A percentile compares a stretch with the other conserved stretches of the same genome.
These are phyloP conservation scores for Limnephilus marmoratus DNA, from an alignment of 2,888 invertebrate species.

Conservation along the genomic window DNA sequence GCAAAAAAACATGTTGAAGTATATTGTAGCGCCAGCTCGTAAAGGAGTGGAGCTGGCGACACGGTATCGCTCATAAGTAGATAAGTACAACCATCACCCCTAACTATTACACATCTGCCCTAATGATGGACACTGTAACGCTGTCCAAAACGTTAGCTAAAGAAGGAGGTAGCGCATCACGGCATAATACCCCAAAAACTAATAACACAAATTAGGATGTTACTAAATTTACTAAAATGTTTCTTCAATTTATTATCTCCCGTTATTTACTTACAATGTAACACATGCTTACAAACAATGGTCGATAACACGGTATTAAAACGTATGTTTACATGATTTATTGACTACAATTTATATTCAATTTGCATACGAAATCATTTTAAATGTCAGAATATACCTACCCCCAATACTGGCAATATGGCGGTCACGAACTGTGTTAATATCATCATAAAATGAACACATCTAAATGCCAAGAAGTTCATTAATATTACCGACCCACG, in stretches of 20 bases:
- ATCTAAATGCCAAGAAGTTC: slow-evolving; percentile 37
- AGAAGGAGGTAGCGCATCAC: too few species aligned
- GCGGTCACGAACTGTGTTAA: slow-evolving; percentile 17
- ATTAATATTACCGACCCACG: slow-evolving; percentile 14
- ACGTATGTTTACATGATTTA: slow-evolving; percentile 20
- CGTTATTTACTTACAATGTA: slow-evolving; percentile 2
- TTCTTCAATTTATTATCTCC: not conserved
- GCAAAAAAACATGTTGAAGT: too few species aligned
- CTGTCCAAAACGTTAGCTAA: too few species aligned
- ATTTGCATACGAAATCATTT: slow-evolving; percentile 27
- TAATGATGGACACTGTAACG: too few species aligned
- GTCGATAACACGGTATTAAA: not conserved
- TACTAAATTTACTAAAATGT: too few species aligned
- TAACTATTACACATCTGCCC: too few species aligned
- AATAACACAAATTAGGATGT: too few species aligned
- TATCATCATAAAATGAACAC: slow-evolving; percentile 29
- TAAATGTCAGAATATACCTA: slow-evolving; percentile 28
- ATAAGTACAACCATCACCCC: too few species aligned
- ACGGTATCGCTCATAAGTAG: too few species aligned
- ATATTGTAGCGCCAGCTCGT: too few species aligned
- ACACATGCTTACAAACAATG: not conserved
- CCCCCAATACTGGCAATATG: not conserved
- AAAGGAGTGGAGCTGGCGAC: too few species aligned
- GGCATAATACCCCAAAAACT: too few species aligned
- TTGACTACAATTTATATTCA: slow-evolving; percentile 20